Conservation (phyloP, 1,140 invertebrate species). For the Bombus turneri region DNA sequence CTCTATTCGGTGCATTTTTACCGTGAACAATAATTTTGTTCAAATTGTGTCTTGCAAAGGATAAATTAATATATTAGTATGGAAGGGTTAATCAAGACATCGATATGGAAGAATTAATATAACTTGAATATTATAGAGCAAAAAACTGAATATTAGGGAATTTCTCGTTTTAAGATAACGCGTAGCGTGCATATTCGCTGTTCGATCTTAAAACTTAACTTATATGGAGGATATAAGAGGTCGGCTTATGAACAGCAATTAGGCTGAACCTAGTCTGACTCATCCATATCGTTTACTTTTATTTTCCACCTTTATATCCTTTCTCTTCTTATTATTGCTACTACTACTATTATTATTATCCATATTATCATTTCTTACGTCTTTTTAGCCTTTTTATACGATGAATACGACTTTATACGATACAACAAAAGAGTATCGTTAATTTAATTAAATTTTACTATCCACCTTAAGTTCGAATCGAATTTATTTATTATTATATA, state of each 20-base stretch:
- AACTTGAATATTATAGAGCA: neutral
- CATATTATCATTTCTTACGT: neutral
- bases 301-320: neutral
- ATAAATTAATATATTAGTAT: too few relatives aligned
- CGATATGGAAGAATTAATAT: neutral
- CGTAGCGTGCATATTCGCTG: neutral
- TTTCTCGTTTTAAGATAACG: neutral
- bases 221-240: neutral
- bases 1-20: too few relatives aligned
- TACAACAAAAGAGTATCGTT: neutral
- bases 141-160: neutral
- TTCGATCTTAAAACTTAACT: neutral
- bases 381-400: neutral
- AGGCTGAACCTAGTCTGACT: neutral
- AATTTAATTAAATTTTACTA: neutral
- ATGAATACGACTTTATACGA: neutral
- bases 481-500: neutral
- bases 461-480: neutral
- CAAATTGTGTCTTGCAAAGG: neutral
- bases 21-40: neutral
- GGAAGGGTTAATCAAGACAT: too few relatives aligned
- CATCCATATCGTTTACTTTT: neutral
- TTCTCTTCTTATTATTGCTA: neutral
- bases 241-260: neutral
- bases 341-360: neutral